These are phyloP conservation scores for Colletes latitarsis DNA, from an alignment of 1,140 invertebrate species.

Conservation along the genomic window DNA sequence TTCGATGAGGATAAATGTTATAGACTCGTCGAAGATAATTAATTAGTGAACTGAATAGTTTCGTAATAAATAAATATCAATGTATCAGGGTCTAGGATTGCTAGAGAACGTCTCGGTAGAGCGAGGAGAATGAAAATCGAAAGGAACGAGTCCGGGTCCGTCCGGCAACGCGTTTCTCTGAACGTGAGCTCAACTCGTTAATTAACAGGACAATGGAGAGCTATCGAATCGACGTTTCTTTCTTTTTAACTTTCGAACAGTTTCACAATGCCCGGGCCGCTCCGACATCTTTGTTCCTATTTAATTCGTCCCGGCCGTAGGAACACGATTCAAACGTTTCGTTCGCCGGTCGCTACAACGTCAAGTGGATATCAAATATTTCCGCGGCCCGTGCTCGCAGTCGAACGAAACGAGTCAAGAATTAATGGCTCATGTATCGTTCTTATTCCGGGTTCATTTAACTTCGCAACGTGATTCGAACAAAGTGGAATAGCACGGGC, in stretches of 20 bases:
- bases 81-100: too few relatives aligned
- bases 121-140: not conserved
- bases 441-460: constrained; percentile 6
- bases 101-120: too few relatives aligned
- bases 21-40: too few relatives aligned
- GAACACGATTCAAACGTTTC: not conserved
- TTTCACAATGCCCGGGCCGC: too few relatives aligned
- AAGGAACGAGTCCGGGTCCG: not conserved
- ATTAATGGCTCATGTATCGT: constrained; percentile 31
- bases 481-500: not conserved
- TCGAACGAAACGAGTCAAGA: not conserved
- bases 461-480: not conserved
- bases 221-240: constrained; percentile 1
- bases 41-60: too few relatives aligned
- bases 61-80: too few relatives aligned
- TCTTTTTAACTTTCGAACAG: not conserved
- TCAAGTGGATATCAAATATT: constrained; percentile 33
- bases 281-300: not conserved
- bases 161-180: not conserved
- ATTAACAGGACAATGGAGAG: constrained; percentile 20
- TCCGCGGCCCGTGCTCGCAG: not conserved
- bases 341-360: not conserved
- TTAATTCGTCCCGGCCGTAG: too few relatives aligned
- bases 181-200: constrained; percentile 4
- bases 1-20: too few relatives aligned